phyloP scores from a whole-genome alignment of 2,888 invertebrate genomes.

The Coecobrya sp. region DNA sequence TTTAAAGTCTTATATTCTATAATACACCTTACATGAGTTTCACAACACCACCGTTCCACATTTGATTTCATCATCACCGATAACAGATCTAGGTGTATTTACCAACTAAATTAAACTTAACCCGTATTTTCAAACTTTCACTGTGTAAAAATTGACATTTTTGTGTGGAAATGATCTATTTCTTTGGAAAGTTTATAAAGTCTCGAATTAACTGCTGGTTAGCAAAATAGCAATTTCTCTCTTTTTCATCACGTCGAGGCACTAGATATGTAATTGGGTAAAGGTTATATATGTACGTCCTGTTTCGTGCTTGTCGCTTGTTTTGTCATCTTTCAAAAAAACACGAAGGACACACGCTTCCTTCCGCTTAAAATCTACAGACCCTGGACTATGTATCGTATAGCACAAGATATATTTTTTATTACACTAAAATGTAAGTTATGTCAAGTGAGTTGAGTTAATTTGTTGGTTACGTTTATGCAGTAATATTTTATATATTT shows the following conservation, averaged over 20 bases:
- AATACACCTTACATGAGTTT: neutral
- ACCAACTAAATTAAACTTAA: neutral
- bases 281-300: neutral
- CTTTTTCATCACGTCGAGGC: neutral
- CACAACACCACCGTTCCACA: constrained; percentile 48
- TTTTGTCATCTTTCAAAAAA: neutral
- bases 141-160: neutral
- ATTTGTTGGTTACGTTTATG: constrained; percentile 2
- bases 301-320: neutral
- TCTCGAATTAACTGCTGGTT: neutral
- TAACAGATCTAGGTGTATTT: neutral
- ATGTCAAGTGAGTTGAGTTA: constrained; percentile 32
- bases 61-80: neutral
- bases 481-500: neutral
- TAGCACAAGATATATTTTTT: neutral
- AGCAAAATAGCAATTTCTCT: constrained; percentile 21
- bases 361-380: neutral
- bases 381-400: constrained; percentile 18
- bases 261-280: constrained; percentile 21
- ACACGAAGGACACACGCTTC: no score
- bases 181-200: neutral
- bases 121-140: constrained; percentile 23
- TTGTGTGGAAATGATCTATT: constrained; percentile 4
- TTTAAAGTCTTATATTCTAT: neutral
- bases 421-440: neutral